Conservation (phyloP, 2,113 vertebrate species). For the Leucopternis melanops region DNA sequence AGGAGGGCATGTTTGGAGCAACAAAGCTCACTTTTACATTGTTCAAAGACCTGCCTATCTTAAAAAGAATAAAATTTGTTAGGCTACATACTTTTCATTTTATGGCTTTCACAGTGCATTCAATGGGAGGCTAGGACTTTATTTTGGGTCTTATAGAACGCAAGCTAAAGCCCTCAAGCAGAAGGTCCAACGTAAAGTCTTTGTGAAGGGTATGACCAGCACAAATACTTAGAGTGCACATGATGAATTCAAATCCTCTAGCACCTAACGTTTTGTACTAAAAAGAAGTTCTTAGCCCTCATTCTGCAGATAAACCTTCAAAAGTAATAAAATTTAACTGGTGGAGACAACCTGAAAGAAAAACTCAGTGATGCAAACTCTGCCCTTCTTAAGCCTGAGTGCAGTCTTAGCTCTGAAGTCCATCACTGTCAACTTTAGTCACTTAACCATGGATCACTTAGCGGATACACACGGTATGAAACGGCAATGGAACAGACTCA, state of each 20-base stretch:
- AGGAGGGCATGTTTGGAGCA: not conserved
- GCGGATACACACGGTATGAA: not conserved
- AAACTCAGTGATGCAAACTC: not conserved
- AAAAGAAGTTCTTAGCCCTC: not conserved
- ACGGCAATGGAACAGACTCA: not conserved
- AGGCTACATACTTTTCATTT: not conserved
- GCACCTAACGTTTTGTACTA: not conserved
- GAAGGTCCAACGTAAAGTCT: not conserved
- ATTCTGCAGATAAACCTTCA: not conserved
- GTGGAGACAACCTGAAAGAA: constrained; percentile 5
- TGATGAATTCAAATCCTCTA: not conserved
- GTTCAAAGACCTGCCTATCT: not conserved
- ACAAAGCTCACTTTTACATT: not conserved
- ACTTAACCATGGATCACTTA: not conserved
- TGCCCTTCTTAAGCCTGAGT: constrained; percentile 19
- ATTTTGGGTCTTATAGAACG: not conserved
- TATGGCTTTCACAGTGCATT: not conserved
- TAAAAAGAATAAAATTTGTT: not conserved
- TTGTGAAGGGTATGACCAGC: not conserved
- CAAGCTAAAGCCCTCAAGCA: not conserved
- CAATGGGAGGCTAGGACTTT: not conserved
- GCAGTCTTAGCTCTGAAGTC: not conserved
- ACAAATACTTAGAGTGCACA: not conserved
- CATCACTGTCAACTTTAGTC: constrained; percentile 25
- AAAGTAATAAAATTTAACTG: constrained; percentile 8